Base-by-base conservation (phyloP, 2,888 invertebrate genomes). In the Oscheius sp. region DNA sequence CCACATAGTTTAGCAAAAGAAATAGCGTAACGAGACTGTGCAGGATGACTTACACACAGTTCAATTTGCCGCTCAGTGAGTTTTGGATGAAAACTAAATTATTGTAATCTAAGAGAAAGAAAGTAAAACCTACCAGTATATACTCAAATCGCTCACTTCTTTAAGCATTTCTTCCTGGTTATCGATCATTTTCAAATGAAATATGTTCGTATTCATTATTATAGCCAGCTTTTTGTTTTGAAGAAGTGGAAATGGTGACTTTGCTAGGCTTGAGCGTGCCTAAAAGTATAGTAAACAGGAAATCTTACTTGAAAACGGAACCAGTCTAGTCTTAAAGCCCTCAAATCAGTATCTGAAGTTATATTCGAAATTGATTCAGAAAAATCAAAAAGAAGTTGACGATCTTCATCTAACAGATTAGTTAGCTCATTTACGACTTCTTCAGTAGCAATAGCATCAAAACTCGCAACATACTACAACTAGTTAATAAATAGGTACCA, bases 141-240 rank as follows among this genome's bases (percentile, higher is more conserved):
- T 91, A 0, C 96, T 96, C 20, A 99, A 89, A 89, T 99, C 97
- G 0, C 96, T 95, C 2, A 95, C 94, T 87, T 99, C 97, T 1
- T 93, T 92, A 80, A 98, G 90, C 86, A 98, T 93, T 87, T 97
- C 95, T 88, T 97, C 97, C 57, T 98, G 90, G 87, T 93, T 93
- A 87, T 99, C 98, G 0, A 99, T 95, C 91, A 98, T 94, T 88
- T 94, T 94, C 0, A 96, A 93, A 86, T 98, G 98, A 86, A 97
- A 99, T 36, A 94, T 91, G 87, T 96, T 92, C 45, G 94, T 94
- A 87, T 99, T 98, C 87, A 99, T 91, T 20, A 71, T 91, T 54
- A 92, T 92, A 4, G 95, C 94, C 70, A 99, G 88, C 69, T 93
- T 93, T 78, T 91, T 90, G 82, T 95, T 92, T n/a, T 36, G 41